phyloP scores from a whole-genome alignment of 2,113 vertebrate species.

The Dendropsophus ebraccatus region DNA sequence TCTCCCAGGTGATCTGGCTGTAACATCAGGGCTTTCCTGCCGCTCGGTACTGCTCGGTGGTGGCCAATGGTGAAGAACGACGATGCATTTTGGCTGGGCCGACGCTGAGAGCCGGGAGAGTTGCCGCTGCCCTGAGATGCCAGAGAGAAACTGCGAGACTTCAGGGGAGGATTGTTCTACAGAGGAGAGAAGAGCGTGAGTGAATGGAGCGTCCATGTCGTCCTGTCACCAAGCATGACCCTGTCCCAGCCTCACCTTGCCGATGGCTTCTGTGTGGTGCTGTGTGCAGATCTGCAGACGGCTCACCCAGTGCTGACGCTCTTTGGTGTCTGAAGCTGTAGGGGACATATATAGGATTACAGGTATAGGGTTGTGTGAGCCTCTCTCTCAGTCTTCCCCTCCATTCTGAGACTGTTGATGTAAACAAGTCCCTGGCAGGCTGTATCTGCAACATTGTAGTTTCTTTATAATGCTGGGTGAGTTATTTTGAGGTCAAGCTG shows the following conservation, averaged over 20 bases:
- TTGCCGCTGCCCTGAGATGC: constrained; percentile 90
- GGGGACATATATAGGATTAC: neutral
- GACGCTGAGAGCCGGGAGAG: constrained; percentile 87
- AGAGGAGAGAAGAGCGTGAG: neutral
- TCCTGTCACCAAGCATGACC: neutral
- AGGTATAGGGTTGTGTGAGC: too few species aligned
- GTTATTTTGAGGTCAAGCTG: too few species aligned
- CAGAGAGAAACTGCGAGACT: constrained; percentile 93
- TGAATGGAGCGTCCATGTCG: neutral
- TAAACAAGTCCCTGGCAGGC: too few species aligned
- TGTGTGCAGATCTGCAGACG: constrained; percentile 96
- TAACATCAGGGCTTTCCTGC: constrained; percentile 80
- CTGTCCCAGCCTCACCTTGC: constrained; percentile 80
- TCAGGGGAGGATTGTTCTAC: constrained; percentile 93
- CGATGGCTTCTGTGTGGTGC: constrained; percentile 97
- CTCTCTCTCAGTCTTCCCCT: too few species aligned
- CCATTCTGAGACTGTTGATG: too few species aligned
- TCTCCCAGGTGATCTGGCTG: constrained; percentile 93
- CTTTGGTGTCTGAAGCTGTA: constrained; percentile 92
- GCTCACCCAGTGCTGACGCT: constrained; percentile 98
- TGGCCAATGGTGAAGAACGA: constrained; percentile 83
- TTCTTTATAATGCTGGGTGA: too few species aligned
- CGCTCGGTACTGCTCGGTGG: constrained; percentile 80
- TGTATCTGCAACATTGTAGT: too few species aligned
- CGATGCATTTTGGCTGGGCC: constrained; percentile 86